Evolutionary conservation across 2,888 invertebrate genomes (phyloP), one percentile per base, ranked within the genome.

Genomic region (Tenthredo scrophulariae): DNA sequence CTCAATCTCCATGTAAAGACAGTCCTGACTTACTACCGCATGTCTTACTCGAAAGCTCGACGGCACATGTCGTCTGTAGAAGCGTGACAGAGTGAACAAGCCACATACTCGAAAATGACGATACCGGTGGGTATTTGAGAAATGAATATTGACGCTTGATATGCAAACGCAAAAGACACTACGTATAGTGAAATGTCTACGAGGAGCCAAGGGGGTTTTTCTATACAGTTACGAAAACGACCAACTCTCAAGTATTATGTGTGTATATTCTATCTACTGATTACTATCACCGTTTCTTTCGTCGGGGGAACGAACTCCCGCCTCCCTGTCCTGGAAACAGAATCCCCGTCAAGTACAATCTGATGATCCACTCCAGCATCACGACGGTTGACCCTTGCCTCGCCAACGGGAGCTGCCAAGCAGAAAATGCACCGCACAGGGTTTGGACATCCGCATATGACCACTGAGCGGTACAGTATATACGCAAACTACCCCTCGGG

Each of bases 361-460:
- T 90, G 89, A 89, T 89, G 90, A 91, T 89, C 92, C 91, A 91
- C 89, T 89, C 89, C 90, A 90, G 89, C 91, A 91, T 92, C 91
- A 86, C 90, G 89, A 88, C 88, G 88, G 88, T 86, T 86, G 88
- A 89, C 88, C 88, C 88, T 86, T 88, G 88, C 87, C 86, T 85
- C 87, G 88, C 87, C 89, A 86, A 88, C 88, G 87, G 89, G 89
- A 89, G 91, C 89, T 91, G 88, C 88, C 88, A 88, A 89, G 88
- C 88, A 13, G n/a, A n/a, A 77, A 29, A 29, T 50, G 18, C 40
- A 54, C 46, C 54, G 18, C 26, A 54, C 46, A 77, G 72, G 72
- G 43, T 43, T 43, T 43, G 43, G 15, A 43, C 40, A 74, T 29
- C 33, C n/a, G 70, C 70, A 37, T 37, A 70, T 88, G 87, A 88